phyloP scores from a whole-genome alignment of 2,888 invertebrate genomes.

The Napeogenes sylphis region DNA sequence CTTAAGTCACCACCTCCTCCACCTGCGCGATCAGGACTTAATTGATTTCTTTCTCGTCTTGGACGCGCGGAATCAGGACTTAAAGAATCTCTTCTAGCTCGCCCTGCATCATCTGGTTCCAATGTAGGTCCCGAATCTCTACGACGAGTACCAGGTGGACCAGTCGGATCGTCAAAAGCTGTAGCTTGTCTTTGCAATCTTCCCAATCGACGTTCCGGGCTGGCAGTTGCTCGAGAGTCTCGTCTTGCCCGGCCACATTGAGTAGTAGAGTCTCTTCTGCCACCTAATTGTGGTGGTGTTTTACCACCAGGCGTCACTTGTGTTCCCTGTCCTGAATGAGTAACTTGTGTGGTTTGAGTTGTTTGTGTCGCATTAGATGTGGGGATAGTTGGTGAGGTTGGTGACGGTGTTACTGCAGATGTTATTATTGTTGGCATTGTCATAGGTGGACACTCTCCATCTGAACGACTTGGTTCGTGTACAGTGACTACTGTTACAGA shows the following conservation, averaged over 20 bases:
- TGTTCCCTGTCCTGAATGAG: constrained; percentile 37
- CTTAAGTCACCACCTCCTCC: constrained; percentile 89
- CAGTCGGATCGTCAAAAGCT: constrained; percentile 90
- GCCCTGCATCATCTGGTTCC: constrained; percentile 88
- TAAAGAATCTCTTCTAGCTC: constrained; percentile 89
- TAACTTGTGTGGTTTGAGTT: constrained; percentile 48
- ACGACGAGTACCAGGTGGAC: constrained; percentile 82
- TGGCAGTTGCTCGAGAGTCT: constrained; percentile 81
- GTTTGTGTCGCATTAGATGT: constrained; percentile 47
- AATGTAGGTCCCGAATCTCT: constrained; percentile 90
- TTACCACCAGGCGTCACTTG: constrained; percentile 59
- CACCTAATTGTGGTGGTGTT: constrained; percentile 71
- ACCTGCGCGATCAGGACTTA: constrained; percentile 88
- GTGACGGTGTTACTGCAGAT: constrained; percentile 89
- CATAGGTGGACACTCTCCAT: constrained; percentile 80
- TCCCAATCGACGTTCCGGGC: constrained; percentile 82
- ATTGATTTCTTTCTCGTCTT: constrained; percentile 86
- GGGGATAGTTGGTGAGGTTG: constrained; percentile 83
- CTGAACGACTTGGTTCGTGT: constrained; percentile 75
- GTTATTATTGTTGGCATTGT: constrained; percentile 86
- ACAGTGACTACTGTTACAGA: constrained; percentile 68
- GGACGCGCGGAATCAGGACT: constrained; percentile 90
- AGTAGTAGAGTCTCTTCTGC: constrained; percentile 89
- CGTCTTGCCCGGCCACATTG: constrained; percentile 85
- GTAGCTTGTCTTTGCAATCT: constrained; percentile 91